Evolutionary conservation across 92 coral and sea anemone species (phyloP).

Genomic region (Zoanthus sansibaricus): DNA sequence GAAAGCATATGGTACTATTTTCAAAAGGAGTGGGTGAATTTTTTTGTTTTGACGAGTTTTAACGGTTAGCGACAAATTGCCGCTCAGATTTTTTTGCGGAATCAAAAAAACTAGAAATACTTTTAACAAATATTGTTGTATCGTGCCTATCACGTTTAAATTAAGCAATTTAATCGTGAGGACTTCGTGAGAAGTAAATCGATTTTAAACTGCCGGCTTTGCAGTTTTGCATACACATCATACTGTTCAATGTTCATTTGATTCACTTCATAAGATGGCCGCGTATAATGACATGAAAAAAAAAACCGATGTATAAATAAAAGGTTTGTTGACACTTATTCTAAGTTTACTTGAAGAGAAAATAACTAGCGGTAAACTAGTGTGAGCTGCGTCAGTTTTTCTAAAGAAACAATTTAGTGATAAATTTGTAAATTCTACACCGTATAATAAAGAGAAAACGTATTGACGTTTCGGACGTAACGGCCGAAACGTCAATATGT

Average conservation of each 20-base stretch:
- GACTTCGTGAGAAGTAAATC: too few relatives aligned
- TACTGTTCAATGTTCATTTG: neutral
- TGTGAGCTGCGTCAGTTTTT: too few relatives aligned
- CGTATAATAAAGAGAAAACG: too few relatives aligned
- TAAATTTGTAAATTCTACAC: too few relatives aligned
- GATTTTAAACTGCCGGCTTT: conserved; percentile 10
- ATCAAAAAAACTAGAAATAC: neutral
- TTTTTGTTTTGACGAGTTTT: neutral
- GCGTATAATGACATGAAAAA: neutral
- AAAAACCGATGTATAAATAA: neutral
- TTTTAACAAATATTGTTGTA: neutral
- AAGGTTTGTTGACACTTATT: neutral
- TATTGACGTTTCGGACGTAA: too few relatives aligned
- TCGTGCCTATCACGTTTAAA: neutral
- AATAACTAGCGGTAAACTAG: too few relatives aligned
- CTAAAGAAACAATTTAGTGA: too few relatives aligned
- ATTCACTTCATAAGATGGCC: neutral
- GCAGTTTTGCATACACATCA: neutral
- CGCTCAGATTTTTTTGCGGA: neutral
- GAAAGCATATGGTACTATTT: conserved; percentile 26
- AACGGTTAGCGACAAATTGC: neutral
- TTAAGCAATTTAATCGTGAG: neutral
- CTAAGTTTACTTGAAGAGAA: too few relatives aligned
- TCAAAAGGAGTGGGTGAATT: neutral
- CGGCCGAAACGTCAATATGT: too few relatives aligned